Evolutionary conservation across 35 echinoderm and acorn worm species (phyloP).

Genomic region (Apostichopus japonicus): DNA sequence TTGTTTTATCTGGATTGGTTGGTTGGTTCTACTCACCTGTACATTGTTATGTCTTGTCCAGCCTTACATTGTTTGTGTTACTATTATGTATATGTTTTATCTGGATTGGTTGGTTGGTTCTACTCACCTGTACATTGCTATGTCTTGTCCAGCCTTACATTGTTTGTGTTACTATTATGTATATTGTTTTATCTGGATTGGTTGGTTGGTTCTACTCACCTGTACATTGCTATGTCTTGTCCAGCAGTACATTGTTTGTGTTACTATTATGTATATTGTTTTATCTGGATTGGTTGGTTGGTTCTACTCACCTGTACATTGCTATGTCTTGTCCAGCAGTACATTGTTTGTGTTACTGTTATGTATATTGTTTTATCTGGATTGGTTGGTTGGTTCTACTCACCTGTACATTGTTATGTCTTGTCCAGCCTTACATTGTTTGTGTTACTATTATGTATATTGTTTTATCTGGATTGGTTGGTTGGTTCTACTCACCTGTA

Average conservation of each 20-base stretch:
- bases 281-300: no score
- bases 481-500: constrained; percentile 75
- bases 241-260: neutral
- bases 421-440: neutral
- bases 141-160: neutral
- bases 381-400: neutral
- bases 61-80: neutral
- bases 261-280: neutral
- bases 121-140: constrained; percentile 88
- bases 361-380: no score
- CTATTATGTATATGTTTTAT: neutral
- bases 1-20: no score
- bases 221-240: constrained; percentile 84
- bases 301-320: constrained; percentile 83
- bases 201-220: constrained; percentile 48
- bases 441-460: neutral
- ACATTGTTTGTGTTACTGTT: neutral
- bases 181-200: no score
- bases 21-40: constrained; percentile 68
- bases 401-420: constrained; percentile 87
- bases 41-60: constrained; percentile 75
- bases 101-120: no score
- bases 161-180: neutral
- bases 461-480: no score
- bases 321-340: constrained; percentile 34